Evolutionary conservation across 1,140 invertebrate genomes (phyloP).

Genomic region (Scaptomyza graminum): DNA sequence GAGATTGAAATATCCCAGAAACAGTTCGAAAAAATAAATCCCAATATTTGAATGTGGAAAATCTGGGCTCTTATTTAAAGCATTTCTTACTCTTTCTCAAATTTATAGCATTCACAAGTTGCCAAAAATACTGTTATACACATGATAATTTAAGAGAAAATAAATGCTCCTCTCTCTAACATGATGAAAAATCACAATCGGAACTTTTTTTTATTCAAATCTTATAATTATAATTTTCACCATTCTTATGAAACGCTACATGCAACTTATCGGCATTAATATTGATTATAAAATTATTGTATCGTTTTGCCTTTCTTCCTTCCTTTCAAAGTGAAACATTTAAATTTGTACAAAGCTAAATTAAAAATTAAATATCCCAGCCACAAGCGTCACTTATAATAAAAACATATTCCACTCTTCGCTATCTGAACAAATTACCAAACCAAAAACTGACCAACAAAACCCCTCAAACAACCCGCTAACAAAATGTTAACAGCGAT

Average conservation of each 20-base stretch:
- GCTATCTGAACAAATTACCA: slow-evolving; percentile 60
- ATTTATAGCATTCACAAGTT: not conserved
- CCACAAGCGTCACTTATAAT: slow-evolving; percentile 40
- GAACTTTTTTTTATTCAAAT: not conserved
- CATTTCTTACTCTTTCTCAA: no score
- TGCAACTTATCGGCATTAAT: no score
- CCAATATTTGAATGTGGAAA: not conserved
- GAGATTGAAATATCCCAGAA: not conserved
- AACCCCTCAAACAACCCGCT: slow-evolving; percentile 49
- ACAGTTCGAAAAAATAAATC: slow-evolving; percentile 11
- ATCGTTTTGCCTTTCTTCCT: no score
- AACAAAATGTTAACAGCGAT: slow-evolving; percentile 67
- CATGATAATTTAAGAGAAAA: not conserved
- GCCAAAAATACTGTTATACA: slow-evolving; percentile 8
- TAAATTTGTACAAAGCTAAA: not conserved
- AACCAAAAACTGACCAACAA: slow-evolving; percentile 41
- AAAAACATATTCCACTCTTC: slow-evolving; percentile 21
- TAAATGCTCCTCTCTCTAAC: not conserved
- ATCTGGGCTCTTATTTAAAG: not conserved
- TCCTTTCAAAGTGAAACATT: no score
- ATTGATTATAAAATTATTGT: no score
- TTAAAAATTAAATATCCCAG: slow-evolving; percentile 47
- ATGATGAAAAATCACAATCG: not conserved
- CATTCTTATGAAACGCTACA: no score
- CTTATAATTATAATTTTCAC: no score